Evolutionary conservation across 2,888 invertebrate genomes (phyloP).

Genomic region (Meliscaeva auricollis): DNA sequence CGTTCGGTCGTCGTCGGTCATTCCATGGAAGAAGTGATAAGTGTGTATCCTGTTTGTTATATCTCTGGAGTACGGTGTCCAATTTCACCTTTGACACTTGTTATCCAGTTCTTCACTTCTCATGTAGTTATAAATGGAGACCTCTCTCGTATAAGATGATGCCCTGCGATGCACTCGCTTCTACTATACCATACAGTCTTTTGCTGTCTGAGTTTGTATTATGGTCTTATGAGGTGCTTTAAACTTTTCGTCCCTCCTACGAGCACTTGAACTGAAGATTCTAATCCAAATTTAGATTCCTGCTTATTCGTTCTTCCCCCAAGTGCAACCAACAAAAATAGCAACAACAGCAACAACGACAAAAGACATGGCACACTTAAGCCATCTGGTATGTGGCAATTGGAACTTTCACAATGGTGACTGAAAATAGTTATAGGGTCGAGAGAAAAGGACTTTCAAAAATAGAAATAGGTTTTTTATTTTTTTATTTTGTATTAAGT

Average conservation of each 20-base stretch:
- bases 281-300: conserved; percentile 67
- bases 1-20: too few relatives aligned
- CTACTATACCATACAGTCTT: too few relatives aligned
- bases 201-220: too few relatives aligned
- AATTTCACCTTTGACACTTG: conserved; percentile 72
- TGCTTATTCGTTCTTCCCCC: conserved; percentile 9
- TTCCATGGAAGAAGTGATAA: conserved; percentile 32
- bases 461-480: not conserved
- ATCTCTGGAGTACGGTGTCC: conserved; percentile 48
- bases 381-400: conserved; percentile 56
- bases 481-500: conserved; percentile 12
- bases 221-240: conserved; percentile 12
- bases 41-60: conserved; percentile 21
- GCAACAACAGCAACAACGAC: conserved; percentile 8
- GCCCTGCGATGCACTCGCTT: conserved; percentile 14
- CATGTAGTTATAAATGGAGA: not conserved
- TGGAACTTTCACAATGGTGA: conserved; percentile 39
- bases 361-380: conserved; percentile 27
- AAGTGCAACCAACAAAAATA: not conserved
- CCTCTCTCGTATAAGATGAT: not conserved
- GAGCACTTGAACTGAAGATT: conserved; percentile 56
- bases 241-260: conserved; percentile 38
- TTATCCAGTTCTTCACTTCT: conserved; percentile 32
- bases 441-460: not conserved
- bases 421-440: conserved; percentile 9